A percentile compares a stretch with the other conserved stretches of the same genome.
phyloP scores from a whole-genome alignment of 2,113 vertebrate species.

The Salvelinus alpinus region DNA sequence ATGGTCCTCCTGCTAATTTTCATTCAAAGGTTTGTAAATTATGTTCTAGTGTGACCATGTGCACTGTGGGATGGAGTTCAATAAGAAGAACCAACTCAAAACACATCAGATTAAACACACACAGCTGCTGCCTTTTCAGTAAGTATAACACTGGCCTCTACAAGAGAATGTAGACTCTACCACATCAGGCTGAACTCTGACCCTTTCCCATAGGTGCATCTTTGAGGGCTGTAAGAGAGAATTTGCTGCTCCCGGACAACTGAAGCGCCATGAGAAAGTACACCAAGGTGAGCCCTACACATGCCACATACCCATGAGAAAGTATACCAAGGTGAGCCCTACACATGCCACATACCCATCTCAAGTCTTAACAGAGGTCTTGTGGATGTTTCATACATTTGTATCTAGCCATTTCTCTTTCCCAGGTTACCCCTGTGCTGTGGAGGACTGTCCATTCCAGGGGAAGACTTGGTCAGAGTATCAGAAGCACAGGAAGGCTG shows the following conservation, averaged over 20 bases:
- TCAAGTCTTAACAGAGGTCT: too few species aligned
- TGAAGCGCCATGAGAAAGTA: conserved; percentile 75
- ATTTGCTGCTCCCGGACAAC: conserved; percentile 70
- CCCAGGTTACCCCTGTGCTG: conserved; percentile 9
- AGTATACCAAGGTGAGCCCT: too few species aligned
- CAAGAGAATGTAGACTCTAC: neutral
- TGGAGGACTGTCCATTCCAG: neutral
- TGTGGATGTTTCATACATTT: too few species aligned
- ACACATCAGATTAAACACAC: conserved; percentile 82
- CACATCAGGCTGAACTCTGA: neutral
- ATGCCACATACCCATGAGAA: too few species aligned
- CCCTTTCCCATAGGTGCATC: conserved; percentile 72
- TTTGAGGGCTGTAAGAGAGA: conserved; percentile 78
- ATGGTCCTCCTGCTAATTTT: neutral
- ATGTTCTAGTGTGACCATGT: conserved; percentile 72
- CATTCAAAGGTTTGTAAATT: neutral
- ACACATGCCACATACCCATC: too few species aligned
- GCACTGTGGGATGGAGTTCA: conserved; percentile 82
- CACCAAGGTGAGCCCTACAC: too few species aligned
- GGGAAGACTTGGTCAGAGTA: conserved; percentile 3
- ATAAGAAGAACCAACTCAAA: conserved; percentile 86
- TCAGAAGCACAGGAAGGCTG: conserved; percentile 4
- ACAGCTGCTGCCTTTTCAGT: conserved; percentile 79
- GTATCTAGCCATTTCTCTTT: neutral
- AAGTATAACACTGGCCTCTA: conserved; percentile 46